A percentile compares a stretch with the other conserved stretches of the same genome.
These are phyloP conservation scores for Sisor rabdophorus DNA, from an alignment of 2,113 vertebrate species.

Conservation along the genomic window DNA sequence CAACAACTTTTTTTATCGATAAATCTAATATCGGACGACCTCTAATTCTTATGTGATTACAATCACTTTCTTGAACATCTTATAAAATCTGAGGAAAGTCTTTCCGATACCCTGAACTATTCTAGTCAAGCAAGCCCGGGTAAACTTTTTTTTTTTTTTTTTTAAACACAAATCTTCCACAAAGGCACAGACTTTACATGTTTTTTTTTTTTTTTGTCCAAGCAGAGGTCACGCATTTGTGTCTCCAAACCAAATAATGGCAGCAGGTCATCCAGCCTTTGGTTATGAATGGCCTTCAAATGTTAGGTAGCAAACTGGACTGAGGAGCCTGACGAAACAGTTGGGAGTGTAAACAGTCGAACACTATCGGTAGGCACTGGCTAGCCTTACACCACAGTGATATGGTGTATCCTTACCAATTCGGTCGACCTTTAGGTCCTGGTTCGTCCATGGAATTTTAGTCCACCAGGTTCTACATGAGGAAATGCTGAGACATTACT, in stretches of 20 bases:
- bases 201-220: not conserved
- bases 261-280: slow-evolving; percentile 1
- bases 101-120: slow-evolving; percentile 3
- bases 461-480: slow-evolving; percentile 14
- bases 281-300: slow-evolving; percentile 5
- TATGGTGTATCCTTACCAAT: slow-evolving; percentile 4
- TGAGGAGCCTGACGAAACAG: not conserved
- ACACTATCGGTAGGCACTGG: not conserved
- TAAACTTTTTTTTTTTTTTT: not conserved
- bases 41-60: not conserved
- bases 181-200: slow-evolving; percentile 19
- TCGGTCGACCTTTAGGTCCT: slow-evolving; percentile 5
- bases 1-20: too few relatives aligned
- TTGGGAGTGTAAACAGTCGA: slow-evolving; percentile 22
- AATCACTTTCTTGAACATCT: slow-evolving; percentile 12
- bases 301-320: not conserved
- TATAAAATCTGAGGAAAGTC: not conserved
- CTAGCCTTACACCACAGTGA: slow-evolving; percentile 27
- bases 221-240: not conserved
- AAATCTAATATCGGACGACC: too few relatives aligned
- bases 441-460: not conserved
- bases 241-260: slow-evolving; percentile 4
- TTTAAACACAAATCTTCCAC: slow-evolving; percentile 24
- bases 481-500: slow-evolving; percentile 11
- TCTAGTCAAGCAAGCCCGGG: slow-evolving; percentile 21